phyloP scores from a whole-genome alignment of 2,113 vertebrate species.

The Nannobrachium achirus region DNA sequence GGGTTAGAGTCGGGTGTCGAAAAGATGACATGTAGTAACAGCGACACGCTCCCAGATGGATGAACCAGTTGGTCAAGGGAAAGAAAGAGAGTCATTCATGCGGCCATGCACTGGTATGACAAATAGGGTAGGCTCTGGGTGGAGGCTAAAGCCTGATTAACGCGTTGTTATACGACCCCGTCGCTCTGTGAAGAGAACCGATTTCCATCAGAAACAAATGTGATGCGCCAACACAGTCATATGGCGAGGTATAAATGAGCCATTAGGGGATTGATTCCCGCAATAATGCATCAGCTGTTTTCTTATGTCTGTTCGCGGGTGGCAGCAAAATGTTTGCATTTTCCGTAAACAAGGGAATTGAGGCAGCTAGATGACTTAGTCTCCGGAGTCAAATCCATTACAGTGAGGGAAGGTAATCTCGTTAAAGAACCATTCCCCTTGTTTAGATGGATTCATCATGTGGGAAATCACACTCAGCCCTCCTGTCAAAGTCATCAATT shows the following conservation, averaged over 20 bases:
- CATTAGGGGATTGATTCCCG: slow-evolving; percentile 46
- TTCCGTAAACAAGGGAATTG: slow-evolving; percentile 47
- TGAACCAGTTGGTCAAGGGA: background rate
- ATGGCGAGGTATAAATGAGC: too few species aligned
- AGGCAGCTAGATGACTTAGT: slow-evolving; percentile 45
- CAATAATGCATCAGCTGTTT: slow-evolving; percentile 44
- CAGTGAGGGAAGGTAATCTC: slow-evolving; percentile 32
- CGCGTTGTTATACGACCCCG: too few species aligned
- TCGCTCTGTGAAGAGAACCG: too few species aligned
- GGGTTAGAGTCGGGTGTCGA: too few species aligned
- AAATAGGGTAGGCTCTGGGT: slow-evolving; percentile 18
- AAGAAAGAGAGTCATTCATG: background rate
- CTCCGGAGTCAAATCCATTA: slow-evolving; percentile 58
- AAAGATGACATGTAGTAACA: too few species aligned
- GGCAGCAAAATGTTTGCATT: slow-evolving; percentile 33
- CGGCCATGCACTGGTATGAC: slow-evolving; percentile 11
- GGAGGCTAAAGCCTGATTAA: too few species aligned
- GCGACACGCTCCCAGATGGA: too few species aligned
- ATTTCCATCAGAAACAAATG: too few species aligned
- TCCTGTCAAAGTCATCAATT: slow-evolving; percentile 28
- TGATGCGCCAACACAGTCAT: too few species aligned
- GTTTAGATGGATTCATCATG: slow-evolving; percentile 30
- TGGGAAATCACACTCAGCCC: slow-evolving; percentile 32
- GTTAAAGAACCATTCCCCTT: slow-evolving; percentile 40
- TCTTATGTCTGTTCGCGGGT: slow-evolving; percentile 25